Conservation (phyloP, 2,113 vertebrate species). For the Amphiprion ocellaris region DNA sequence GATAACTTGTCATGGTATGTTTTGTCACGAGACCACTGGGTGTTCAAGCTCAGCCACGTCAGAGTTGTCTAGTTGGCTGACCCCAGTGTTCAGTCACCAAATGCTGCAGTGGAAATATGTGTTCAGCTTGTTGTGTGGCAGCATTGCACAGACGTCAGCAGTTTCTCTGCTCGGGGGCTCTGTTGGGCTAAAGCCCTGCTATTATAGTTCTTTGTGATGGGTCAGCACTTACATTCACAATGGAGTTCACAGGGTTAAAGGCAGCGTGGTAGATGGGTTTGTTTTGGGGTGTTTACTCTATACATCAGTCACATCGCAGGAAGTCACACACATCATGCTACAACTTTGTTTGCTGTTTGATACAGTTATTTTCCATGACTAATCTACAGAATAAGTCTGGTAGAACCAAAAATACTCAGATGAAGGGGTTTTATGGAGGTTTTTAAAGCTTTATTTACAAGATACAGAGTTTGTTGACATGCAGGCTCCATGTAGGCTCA, state of each 20-base stretch:
- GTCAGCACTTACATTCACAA: conserved; percentile 61
- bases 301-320: no score
- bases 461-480: no score
- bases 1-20: not conserved
- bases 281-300: no score
- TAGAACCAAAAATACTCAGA: no score
- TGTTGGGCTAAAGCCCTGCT: conserved; percentile 58
- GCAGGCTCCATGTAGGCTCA: no score
- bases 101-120: conserved; percentile 68
- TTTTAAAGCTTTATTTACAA: no score
- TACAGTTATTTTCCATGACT: no score
- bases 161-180: conserved; percentile 39
- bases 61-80: conserved; percentile 23
- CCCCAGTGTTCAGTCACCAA: conserved; percentile 43
- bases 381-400: no score
- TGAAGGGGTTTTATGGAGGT: no score
- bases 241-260: conserved; percentile 4
- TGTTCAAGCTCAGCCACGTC: not conserved
- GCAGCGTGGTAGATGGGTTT: not conserved
- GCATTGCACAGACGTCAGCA: conserved; percentile 63
- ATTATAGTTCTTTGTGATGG: conserved; percentile 65
- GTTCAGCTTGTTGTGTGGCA: conserved; percentile 49
- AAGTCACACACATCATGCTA: no score
- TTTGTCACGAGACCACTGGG: conserved; percentile 12
- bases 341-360: no score